phyloP scores from a whole-genome alignment of 2,888 invertebrate genomes.

The Brachynemurus nebulosus region DNA sequence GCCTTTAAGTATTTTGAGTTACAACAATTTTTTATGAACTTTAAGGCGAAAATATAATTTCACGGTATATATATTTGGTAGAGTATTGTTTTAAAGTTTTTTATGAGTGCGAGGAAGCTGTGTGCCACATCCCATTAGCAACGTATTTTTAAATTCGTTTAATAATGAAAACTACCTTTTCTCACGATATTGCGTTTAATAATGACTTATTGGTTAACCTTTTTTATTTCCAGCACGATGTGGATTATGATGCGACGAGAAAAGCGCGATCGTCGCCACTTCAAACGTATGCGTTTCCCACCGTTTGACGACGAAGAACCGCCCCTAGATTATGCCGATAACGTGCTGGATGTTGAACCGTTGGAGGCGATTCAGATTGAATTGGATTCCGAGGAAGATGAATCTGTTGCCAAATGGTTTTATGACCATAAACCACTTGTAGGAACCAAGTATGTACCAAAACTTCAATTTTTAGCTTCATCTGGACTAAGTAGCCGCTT shows the following conservation, averaged over 20 bases:
- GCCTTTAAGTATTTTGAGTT: no score
- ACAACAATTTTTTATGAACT: no score
- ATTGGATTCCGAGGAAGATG: slow-evolving; percentile 88
- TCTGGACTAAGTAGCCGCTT: slow-evolving; percentile 10
- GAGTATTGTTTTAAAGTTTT: no score
- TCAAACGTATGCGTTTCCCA: slow-evolving; percentile 98
- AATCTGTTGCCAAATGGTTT: slow-evolving; percentile 88
- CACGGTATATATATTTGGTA: no score
- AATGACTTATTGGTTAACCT: not conserved
- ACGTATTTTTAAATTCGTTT: no score
- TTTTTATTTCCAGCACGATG: slow-evolving; percentile 64
- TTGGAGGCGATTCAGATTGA: slow-evolving; percentile 98
- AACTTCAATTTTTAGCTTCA: not conserved
- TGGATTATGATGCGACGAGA: slow-evolving; percentile 99
- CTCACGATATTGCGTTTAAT: not conserved
- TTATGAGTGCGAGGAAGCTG: no score
- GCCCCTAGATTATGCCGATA: slow-evolving; percentile 97
- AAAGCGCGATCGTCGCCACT: slow-evolving; percentile 95
- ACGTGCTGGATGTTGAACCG: slow-evolving; percentile 97
- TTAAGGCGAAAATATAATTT: no score
- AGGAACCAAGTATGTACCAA: slow-evolving; percentile 57
- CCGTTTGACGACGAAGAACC: slow-evolving; percentile 99
- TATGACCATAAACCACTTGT: slow-evolving; percentile 95
- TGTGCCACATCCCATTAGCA: no score
- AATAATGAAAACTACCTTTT: no score